Base-by-base conservation (phyloP, 1,140 invertebrate genomes). In the Mycetomoellerius zeteki region DNA sequence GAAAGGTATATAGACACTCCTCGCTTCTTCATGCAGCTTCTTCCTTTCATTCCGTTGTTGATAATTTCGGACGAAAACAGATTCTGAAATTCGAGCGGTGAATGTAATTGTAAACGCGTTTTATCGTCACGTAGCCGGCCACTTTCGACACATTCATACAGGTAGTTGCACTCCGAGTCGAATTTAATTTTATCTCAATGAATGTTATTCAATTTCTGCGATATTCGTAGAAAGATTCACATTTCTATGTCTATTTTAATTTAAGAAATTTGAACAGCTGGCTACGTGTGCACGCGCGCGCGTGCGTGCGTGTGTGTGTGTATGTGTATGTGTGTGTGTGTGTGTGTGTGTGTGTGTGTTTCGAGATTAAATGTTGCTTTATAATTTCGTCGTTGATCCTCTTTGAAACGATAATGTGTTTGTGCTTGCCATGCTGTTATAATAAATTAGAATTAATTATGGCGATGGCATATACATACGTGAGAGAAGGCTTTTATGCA, bases 1-100 rank as follows among this genome's bases (percentile, higher is more conserved):
- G 30, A 37, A 81, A 89, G 87, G 87, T 86, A 84, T 76, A 87
- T 27, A 37, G 80, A 37, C n/a, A n/a, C n/a, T 71, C 14, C 3
- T n/a, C 8, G 3, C 16, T n/a, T 27, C n/a, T 14, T 19, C 33
- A 0, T 7, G 16, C 5, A 3, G n/a, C 19, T 54, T 43, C 33
- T 64, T 14, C 5, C 16, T 81, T 12, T 27, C 14, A 54, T 7
- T 69, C 43, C 27, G 19, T 19, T 30, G 14, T 8, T 21, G 60
- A 16, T 16, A 27, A 60, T 71, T 5, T 3, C 64, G 19, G 64
- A 33, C 14, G 1, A 43, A 21, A 19, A n/a, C 6, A 21, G 7
- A 3, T 2, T 52, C n/a, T 16, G n/a, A 37, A 62, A 76, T 50
- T 52, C 0, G 24, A 88, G 27, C 69, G 5, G 52, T 58, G 52